Evolutionary conservation across 2,113 vertebrate species (phyloP), one percentile per base, ranked within the genome.

Genomic region (Peucedramus taeniatus): DNA sequence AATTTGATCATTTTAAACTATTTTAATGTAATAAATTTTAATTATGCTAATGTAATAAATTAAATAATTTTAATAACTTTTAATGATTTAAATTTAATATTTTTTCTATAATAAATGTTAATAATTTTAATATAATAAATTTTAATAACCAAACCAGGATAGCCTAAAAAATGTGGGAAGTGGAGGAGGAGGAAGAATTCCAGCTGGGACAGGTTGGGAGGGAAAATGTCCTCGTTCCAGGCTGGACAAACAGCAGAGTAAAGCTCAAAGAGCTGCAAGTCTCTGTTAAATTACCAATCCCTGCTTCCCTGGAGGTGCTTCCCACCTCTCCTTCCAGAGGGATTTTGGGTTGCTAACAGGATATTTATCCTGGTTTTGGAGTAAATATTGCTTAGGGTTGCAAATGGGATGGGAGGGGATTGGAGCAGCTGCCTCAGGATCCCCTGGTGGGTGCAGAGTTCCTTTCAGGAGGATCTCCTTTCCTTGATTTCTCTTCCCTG

Each of bases 201-300:
- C 14, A 47, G 27, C 10, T 35, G 3, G 40, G 49, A 21, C n/a
- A 6, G n/a, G 10, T 3, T 21, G 44, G 79, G 64, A 74, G 42
- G 50, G 59, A 2, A 57, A 35, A 59, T 3, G 5, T 5, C 8
- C 1, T 37, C 2, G 4, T 42, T n/a, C 8, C 30, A 40, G n/a
- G n/a, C 26, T 81, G 2, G 7, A 21, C 19, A 19, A 24, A 5
- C 6, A 8, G 24, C 69, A 44, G 54, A 30, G 28, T 4, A 4
- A 71, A 28, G 51, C 16, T 15, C 21, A 28, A 49, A 4, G 22
- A 40, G n/a, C 35, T n/a, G 54, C 28, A 16, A 2, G 13, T 5
- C 31, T 15, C 45, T 56, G 5, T 53, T 8, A 13, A 78, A 24
- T 31, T 27, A 26, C 11, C 33, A 10, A 1, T 50, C 30, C 40